Percentiles rank a stretch among this genome's conserved stretches.
Evolutionary conservation across 1,140 invertebrate genomes (phyloP).

Genomic region (Drosophila virilis): DNA sequence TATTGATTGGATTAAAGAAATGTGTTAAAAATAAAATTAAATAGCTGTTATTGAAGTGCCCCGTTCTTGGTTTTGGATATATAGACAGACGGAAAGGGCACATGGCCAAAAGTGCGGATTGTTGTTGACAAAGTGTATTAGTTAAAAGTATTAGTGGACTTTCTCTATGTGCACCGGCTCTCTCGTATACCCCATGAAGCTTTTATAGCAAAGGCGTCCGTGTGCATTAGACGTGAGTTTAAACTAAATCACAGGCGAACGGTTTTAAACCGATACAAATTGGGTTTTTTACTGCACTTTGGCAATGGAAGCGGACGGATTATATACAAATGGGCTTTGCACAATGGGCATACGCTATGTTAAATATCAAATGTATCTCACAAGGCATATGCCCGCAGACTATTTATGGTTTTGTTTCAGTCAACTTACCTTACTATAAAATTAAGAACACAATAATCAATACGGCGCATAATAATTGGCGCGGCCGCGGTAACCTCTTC

Average conservation of each 20-base stretch:
- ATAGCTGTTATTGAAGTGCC: slow-evolving; percentile 26
- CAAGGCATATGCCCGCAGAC: neutral
- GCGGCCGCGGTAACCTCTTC: slow-evolving; percentile 83
- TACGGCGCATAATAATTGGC: slow-evolving; percentile 83
- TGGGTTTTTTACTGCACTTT: neutral
- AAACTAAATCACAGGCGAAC: neutral
- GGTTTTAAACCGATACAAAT: neutral
- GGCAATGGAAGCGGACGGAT: slow-evolving; percentile 21
- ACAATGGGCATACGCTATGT: neutral
- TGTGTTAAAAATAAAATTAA: slow-evolving; percentile 55
- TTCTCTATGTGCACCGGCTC: neutral
- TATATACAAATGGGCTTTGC: slow-evolving; percentile 1
- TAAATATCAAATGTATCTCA: neutral
- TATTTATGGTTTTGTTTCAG: slow-evolving; percentile 8
- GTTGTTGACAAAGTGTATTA: neutral
- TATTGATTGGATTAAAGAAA: slow-evolving; percentile 80
- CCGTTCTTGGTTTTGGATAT: neutral
- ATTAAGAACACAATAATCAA: slow-evolving; percentile 82
- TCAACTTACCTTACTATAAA: slow-evolving; percentile 81
- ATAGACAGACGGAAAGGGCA: slow-evolving; percentile 14
- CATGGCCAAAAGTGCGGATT: neutral
- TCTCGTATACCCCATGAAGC: neutral
- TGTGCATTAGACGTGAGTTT: neutral
- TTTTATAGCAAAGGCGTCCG: too few relatives aligned
- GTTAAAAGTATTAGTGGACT: neutral